phyloP scores from a whole-genome alignment of 2,888 invertebrate species.

The Panopea generosa region DNA sequence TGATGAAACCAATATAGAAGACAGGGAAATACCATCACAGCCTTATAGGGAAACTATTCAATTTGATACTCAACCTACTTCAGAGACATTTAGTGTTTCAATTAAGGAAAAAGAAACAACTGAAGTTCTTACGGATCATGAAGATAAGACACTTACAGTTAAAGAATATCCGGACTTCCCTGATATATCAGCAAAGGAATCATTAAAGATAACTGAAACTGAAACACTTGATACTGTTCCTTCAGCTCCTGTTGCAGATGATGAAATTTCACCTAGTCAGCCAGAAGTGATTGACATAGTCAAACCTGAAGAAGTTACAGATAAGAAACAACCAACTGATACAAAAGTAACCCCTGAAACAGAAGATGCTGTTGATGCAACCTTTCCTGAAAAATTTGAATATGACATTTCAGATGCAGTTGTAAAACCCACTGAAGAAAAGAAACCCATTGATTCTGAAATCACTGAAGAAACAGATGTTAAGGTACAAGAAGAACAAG shows the following conservation, averaged over 20 bases:
- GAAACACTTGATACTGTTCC: too few species aligned
- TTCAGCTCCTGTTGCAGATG: too few species aligned
- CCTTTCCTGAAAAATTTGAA: slow-evolving; percentile 16
- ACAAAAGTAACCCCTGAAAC: slow-evolving; percentile 4
- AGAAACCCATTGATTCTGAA: background rate
- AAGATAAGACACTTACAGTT: background rate
- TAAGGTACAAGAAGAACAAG: background rate
- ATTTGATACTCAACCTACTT: slow-evolving; percentile 13
- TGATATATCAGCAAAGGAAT: slow-evolving; percentile 10
- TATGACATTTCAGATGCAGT: slow-evolving; percentile 4
- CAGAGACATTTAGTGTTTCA: slow-evolving; percentile 1
- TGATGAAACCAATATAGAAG: too few species aligned
- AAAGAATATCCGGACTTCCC: slow-evolving; percentile 9
- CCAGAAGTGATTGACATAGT: too few species aligned
- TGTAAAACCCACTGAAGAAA: slow-evolving; percentile 20
- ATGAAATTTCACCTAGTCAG: too few species aligned
- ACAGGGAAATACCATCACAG: background rate
- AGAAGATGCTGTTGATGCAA: background rate
- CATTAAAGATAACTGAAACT: background rate
- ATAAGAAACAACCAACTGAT: too few species aligned
- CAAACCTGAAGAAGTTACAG: too few species aligned
- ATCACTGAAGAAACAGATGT: slow-evolving; percentile 7
- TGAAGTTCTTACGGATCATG: slow-evolving; percentile 10
- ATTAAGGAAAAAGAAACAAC: slow-evolving; percentile 5
- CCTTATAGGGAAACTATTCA: slow-evolving; percentile 15